Evolutionary conservation across 2,797 vertebrate species (phyloP).

Genomic region (Staurois parvus): DNA sequence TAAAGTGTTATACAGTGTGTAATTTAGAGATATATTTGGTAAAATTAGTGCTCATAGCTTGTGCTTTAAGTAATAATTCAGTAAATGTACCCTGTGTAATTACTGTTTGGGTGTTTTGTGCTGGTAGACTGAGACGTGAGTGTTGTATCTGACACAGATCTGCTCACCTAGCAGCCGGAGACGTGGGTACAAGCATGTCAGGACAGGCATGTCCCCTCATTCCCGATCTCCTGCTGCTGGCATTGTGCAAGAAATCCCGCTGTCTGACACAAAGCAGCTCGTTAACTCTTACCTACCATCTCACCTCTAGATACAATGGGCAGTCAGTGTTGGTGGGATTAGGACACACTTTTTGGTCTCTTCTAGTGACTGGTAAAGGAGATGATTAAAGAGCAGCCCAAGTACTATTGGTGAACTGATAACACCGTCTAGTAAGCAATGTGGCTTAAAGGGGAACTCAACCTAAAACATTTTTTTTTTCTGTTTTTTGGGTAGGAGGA

Average conservation of each 20-base stretch:
- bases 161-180: constrained; percentile 37
- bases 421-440: no score
- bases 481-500: no score
- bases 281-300: constrained; percentile 49
- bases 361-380: no score
- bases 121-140: constrained; percentile 36
- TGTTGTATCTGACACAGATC: constrained; percentile 37
- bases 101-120: constrained; percentile 54
- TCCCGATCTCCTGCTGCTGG: constrained; percentile 4
- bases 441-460: no score
- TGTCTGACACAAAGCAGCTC: constrained; percentile 18
- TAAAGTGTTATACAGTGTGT: constrained; percentile 53
- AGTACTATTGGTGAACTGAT: no score
- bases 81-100: constrained; percentile 49
- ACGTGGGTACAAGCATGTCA: constrained; percentile 18
- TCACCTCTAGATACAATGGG: background rate
- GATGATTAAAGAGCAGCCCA: no score
- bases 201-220: constrained; percentile 36
- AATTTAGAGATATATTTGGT: constrained; percentile 54
- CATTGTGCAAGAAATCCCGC: constrained; percentile 24
- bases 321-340: no score
- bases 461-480: no score
- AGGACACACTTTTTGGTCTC: no score
- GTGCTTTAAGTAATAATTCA: constrained; percentile 57
- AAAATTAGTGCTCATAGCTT: constrained; percentile 43